Evolutionary conservation across 1,140 invertebrate genomes (phyloP).

Genomic region (Tetragnatha versicolor): DNA sequence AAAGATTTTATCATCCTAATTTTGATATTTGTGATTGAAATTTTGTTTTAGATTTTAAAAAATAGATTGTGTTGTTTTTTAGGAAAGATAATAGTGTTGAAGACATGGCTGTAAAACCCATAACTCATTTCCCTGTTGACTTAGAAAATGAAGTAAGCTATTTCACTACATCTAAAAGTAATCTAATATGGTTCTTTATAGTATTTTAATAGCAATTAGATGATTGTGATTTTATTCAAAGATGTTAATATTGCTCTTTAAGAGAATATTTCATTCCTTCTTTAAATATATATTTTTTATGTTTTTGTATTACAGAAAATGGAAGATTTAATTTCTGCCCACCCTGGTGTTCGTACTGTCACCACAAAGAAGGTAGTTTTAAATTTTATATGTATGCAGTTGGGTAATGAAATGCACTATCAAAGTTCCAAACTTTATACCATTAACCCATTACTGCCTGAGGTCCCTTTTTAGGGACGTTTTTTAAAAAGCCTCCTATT

Average conservation of each 20-base stretch:
- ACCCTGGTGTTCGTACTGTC: constrained; percentile 41
- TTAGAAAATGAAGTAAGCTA: constrained; percentile 81
- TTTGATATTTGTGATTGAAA: background rate
- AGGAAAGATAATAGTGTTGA: constrained; percentile 78
- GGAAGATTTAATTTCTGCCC: constrained; percentile 41
- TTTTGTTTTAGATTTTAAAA: background rate
- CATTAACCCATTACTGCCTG: too few relatives aligned
- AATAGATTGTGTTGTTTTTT: constrained; percentile 59
- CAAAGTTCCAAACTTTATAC: too few relatives aligned
- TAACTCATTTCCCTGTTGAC: constrained; percentile 83
- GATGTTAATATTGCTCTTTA: too few relatives aligned
- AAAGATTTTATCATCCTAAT: too few relatives aligned
- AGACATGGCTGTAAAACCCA: constrained; percentile 89
- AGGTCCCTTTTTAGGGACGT: too few relatives aligned
- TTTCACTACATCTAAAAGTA: background rate
- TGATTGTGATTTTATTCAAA: too few relatives aligned
- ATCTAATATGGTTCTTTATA: background rate
- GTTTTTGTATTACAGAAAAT: constrained; percentile 40
- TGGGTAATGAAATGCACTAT: too few relatives aligned
- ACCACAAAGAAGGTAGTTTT: constrained; percentile 47
- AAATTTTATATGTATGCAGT: too few relatives aligned
- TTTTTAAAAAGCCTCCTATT: too few relatives aligned
- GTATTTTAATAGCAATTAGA: too few relatives aligned
- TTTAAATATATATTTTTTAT: constrained; percentile 1
- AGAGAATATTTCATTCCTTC: background rate